phyloP scores from a whole-genome alignment of 2,797 vertebrate genomes.

The Myotis pilosus region DNA sequence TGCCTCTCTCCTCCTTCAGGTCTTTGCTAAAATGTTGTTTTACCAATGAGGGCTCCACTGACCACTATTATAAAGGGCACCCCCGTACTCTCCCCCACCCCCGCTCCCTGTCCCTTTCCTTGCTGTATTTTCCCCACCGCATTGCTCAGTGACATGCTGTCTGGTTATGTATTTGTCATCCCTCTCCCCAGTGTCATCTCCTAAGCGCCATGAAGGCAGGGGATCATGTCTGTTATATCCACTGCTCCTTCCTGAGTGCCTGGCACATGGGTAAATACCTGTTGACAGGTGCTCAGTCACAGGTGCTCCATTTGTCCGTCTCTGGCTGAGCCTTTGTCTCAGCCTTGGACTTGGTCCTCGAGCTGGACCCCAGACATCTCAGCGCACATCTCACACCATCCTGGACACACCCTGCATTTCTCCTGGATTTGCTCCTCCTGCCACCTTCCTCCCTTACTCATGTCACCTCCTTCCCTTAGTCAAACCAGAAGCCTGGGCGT shows the following conservation, averaged over 20 bases:
- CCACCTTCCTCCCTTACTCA: neutral
- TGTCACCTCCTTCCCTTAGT: neutral
- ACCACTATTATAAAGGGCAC: neutral
- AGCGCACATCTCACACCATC: neutral
- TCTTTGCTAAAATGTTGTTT: neutral
- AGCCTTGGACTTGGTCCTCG: neutral
- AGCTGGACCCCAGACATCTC: neutral
- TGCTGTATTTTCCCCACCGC: neutral
- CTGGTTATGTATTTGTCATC: accelerated
- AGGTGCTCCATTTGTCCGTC: neutral
- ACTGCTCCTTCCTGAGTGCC: neutral
- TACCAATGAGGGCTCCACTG: neutral
- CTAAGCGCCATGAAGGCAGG: neutral
- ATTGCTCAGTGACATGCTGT: neutral
- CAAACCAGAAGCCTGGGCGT: neutral
- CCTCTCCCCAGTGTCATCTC: neutral
- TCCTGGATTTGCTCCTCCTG: neutral
- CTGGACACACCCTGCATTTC: neutral
- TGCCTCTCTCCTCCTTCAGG: neutral
- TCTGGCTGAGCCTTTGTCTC: neutral
- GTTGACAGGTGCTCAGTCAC: neutral
- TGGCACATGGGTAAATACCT: neutral
- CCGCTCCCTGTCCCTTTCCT: neutral
- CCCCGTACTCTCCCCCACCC: neutral
- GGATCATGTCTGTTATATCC: neutral